Conservation (phyloP, 2,888 invertebrate genomes). For the Luffia ferchaultella region DNA sequence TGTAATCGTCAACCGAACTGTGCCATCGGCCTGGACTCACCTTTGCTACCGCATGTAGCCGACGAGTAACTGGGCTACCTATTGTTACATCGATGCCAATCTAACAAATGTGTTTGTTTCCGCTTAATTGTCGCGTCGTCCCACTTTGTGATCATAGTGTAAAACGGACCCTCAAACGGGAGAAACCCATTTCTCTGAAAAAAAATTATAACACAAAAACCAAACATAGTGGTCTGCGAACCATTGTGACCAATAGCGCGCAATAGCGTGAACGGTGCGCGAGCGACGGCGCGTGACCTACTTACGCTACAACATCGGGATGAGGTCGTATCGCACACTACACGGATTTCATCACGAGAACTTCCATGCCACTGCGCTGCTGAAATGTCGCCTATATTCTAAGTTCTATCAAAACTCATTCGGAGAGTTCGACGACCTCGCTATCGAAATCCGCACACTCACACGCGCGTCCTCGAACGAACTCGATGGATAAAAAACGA, state of each 20-base stretch:
- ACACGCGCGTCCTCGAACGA: slow-evolving; percentile 48
- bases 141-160: not conserved
- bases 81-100: not conserved
- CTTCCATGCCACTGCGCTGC: not conserved
- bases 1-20: slow-evolving; percentile 51
- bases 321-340: not conserved
- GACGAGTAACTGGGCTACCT: not conserved
- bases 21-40: slow-evolving; percentile 53
- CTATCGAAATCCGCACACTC: slow-evolving; percentile 65
- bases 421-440: slow-evolving; percentile 55
- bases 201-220: no score
- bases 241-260: no score
- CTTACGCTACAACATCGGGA: not conserved
- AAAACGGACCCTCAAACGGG: not conserved
- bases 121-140: not conserved
- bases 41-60: slow-evolving; percentile 19
- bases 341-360: not conserved
- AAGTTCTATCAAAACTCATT: slow-evolving; percentile 53
- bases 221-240: no score
- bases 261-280: slow-evolving; percentile 24
- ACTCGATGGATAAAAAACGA: slow-evolving; percentile 35
- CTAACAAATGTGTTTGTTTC: not conserved
- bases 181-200: no score
- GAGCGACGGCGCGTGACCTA: slow-evolving; percentile 11
- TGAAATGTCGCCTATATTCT: not conserved